Evolutionary conservation across 2,797 vertebrate genomes (phyloP).

Genomic region (Sus cebifrons): DNA sequence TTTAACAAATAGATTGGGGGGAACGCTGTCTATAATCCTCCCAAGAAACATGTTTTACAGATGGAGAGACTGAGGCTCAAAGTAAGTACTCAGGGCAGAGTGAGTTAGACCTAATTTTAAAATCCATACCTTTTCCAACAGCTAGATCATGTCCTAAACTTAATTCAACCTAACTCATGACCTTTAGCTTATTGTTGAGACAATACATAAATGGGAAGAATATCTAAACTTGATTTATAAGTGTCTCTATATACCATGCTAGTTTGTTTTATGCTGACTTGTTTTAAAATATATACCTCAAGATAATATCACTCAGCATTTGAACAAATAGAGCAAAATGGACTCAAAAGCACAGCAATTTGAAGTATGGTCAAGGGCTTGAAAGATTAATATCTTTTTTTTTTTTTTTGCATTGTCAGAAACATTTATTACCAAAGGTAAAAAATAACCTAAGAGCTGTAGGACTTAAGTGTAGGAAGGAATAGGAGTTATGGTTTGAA

Average conservation of each 20-base stretch:
- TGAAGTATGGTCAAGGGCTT: slow-evolving; percentile 9
- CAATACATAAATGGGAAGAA: background rate
- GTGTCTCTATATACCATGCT: background rate
- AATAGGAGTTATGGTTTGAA: slow-evolving; percentile 26
- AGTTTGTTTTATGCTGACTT: slow-evolving; percentile 36
- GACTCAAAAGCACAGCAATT: slow-evolving; percentile 17
- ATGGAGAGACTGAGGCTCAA: background rate
- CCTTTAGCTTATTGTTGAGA: background rate
- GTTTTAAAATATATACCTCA: slow-evolving; percentile 55
- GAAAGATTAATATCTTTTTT: slow-evolving; percentile 20
- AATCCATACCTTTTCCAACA: background rate
- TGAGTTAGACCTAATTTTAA: background rate
- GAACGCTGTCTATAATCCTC: background rate
- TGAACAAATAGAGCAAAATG: slow-evolving; percentile 60
- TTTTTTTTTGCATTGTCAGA: slow-evolving; percentile 31
- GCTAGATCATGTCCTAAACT: background rate
- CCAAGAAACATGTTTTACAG: slow-evolving; percentile 36
- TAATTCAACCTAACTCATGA: background rate
- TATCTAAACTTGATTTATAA: background rate
- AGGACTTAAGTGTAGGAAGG: slow-evolving; percentile 29
- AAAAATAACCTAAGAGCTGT: slow-evolving; percentile 10
- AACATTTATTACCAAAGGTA: slow-evolving; percentile 44
- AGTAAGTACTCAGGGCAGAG: background rate
- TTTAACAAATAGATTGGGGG: background rate
- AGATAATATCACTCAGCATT: slow-evolving; percentile 22